Base-by-base conservation (phyloP, 2,797 vertebrate genomes). In the Scyliorhinus canicula region DNA sequence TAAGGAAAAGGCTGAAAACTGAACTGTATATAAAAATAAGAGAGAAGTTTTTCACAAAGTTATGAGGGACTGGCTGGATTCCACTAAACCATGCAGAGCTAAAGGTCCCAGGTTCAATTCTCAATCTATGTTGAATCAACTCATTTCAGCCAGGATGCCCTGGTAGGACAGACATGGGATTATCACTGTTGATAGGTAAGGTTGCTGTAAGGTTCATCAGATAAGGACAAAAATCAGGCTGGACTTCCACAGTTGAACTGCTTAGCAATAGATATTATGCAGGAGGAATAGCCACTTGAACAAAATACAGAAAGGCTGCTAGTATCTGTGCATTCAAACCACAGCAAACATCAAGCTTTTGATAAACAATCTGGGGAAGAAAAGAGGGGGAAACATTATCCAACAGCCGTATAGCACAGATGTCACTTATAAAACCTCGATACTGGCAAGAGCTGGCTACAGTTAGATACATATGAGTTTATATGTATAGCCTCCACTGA, bases 211-310 rank as follows among this genome's bases (percentile, higher is more conserved):
- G 63, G 57, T 91, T 35, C 57, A 63, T 24, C 52, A 63, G 35
- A 63, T 91, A 91, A n/a, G 21, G 44, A 90, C 86, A 90, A 60
- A 84, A 24, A 55, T 86, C 31, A 86, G 84, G 28, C 31, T 55
- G 9, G 26, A 86, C 50, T 86, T 86, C 16, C n/a, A 47, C 88
- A n/a, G 19, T 21, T 63, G 35, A 91, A 40, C 19, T 9, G n/a
- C 35, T 57, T 21, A 14, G 31, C 50, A 57, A 16, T n/a, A 90
- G 35, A 57, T 35, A 63, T 35, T 63, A 24, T 40, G 9, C 55
- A 60, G 57, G 86, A 90, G 24, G 55, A 90, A 60, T 90, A n/a
- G 86, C 55, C 52, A 60, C 86, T 90, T 60, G 86, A 90, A 57
- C 52, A 60, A 90, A 16, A 60, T 19, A 40, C 86, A 60, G 86